Evolutionary conservation across 2,888 invertebrate genomes (phyloP).

Genomic region (Germaria angustata): DNA sequence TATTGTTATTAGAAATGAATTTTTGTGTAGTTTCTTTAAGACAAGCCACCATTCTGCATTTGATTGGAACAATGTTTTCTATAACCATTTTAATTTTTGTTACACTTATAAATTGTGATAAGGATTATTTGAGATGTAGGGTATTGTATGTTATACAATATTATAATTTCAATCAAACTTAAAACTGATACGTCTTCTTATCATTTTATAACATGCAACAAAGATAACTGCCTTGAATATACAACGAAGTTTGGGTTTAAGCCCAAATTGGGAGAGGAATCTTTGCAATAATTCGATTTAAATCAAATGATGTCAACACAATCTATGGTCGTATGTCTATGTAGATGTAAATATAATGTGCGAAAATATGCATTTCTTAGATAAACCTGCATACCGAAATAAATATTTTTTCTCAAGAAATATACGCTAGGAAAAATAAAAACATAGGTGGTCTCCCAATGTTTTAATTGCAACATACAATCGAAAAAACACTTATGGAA

Average conservation of each 20-base stretch:
- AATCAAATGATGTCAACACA: slow-evolving; percentile 22
- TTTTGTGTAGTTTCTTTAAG: no score
- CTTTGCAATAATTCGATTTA: no score
- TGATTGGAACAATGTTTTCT: no score
- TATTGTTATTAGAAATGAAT: no score
- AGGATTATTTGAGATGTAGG: not conserved
- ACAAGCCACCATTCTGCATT: no score
- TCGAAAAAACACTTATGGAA: not conserved
- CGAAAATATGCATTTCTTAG: slow-evolving; percentile 40
- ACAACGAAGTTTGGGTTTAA: no score
- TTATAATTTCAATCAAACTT: not conserved
- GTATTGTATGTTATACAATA: not conserved
- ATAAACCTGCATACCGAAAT: not conserved
- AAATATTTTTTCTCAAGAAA: no score
- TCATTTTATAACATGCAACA: slow-evolving; percentile 57
- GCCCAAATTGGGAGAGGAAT: no score
- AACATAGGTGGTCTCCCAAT: slow-evolving; percentile 53
- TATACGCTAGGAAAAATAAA: no score
- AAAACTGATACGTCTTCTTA: slow-evolving; percentile 35
- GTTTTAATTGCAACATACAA: not conserved
- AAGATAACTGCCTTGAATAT: slow-evolving; percentile 44
- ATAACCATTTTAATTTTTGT: no score
- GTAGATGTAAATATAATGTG: slow-evolving; percentile 15
- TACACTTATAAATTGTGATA: no score
- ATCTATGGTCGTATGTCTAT: not conserved